Percentiles rank a stretch among this genome's conserved stretches.
These are phyloP conservation scores for Onthophagus sagittarius DNA, from an alignment of 2,888 invertebrate genomes.

Conservation along the genomic window DNA sequence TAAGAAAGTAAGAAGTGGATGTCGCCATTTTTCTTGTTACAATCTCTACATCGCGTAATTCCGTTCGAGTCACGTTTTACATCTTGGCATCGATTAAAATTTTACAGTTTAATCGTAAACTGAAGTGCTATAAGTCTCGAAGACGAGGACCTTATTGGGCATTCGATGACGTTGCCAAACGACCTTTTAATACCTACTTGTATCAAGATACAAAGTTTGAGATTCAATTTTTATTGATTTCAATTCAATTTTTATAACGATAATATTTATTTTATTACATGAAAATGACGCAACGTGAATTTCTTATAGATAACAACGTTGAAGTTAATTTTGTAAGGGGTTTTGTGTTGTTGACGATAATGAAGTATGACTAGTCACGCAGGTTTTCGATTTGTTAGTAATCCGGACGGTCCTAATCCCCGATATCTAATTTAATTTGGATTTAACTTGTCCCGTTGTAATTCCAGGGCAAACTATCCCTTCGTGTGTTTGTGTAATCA, in stretches of 20 bases:
- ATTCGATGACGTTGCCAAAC: neutral
- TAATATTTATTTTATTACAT: too few species aligned
- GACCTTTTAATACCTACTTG: neutral
- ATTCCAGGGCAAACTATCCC: neutral
- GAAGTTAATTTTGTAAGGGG: neutral
- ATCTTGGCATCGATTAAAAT: neutral
- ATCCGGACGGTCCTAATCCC: neutral
- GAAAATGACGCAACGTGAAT: too few species aligned
- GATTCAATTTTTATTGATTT: too few species aligned
- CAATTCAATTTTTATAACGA: too few species aligned
- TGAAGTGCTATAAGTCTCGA: neutral
- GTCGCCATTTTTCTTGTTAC: neutral
- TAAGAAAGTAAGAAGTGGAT: neutral
- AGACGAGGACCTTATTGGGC: neutral
- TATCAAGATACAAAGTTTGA: neutral
- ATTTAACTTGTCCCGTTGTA: neutral
- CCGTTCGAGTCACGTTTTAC: neutral
- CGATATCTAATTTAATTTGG: neutral
- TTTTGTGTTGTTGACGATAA: neutral
- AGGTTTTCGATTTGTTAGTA: neutral
- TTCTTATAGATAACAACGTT: too few species aligned
- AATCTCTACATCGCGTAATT: neutral
- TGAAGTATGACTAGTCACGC: neutral
- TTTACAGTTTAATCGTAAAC: neutral
- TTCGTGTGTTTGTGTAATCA: neutral